phyloP scores from a whole-genome alignment of 64 coral and sea anemone species.

The Montipora foliosa region DNA sequence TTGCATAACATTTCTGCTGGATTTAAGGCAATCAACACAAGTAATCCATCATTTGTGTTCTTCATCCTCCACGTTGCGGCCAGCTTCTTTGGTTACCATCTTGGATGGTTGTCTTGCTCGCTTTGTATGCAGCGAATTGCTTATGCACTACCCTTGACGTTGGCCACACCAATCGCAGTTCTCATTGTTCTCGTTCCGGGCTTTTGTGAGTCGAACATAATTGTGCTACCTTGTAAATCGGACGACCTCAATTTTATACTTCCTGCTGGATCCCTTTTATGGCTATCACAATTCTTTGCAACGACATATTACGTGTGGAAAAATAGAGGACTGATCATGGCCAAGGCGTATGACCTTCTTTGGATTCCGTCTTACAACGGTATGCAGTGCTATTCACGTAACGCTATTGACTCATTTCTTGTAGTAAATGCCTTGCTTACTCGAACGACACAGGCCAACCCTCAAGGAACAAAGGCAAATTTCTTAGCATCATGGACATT shows the following conservation, averaged over 20 bases:
- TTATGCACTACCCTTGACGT: constrained; percentile 58
- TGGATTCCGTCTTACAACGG: constrained; percentile 73
- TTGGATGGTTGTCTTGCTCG: constrained; percentile 69
- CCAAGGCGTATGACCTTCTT: constrained; percentile 44
- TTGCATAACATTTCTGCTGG: neutral
- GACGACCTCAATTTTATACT: neutral
- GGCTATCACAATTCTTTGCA: constrained; percentile 44
- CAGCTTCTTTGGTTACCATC: constrained; percentile 61
- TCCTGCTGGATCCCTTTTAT: constrained; percentile 5
- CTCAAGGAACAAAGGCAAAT: too few species aligned
- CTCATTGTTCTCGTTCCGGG: neutral
- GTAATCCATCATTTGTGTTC: constrained; percentile 7
- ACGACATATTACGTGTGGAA: constrained; percentile 63
- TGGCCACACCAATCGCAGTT: constrained; percentile 54
- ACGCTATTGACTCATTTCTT: too few species aligned
- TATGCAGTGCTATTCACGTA: neutral
- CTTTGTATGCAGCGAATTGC: constrained; percentile 50
- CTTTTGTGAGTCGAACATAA: neutral
- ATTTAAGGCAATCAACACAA: neutral
- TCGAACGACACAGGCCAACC: too few species aligned
- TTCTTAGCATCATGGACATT: too few species aligned
- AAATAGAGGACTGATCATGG: constrained; percentile 49
- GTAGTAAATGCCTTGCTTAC: too few species aligned
- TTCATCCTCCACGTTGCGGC: constrained; percentile 47
- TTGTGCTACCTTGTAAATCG: constrained; percentile 37